Percentiles rank a stretch among this genome's conserved stretches.
phyloP scores from a whole-genome alignment of 2,888 invertebrate species.

The Micropterix aruncella region DNA sequence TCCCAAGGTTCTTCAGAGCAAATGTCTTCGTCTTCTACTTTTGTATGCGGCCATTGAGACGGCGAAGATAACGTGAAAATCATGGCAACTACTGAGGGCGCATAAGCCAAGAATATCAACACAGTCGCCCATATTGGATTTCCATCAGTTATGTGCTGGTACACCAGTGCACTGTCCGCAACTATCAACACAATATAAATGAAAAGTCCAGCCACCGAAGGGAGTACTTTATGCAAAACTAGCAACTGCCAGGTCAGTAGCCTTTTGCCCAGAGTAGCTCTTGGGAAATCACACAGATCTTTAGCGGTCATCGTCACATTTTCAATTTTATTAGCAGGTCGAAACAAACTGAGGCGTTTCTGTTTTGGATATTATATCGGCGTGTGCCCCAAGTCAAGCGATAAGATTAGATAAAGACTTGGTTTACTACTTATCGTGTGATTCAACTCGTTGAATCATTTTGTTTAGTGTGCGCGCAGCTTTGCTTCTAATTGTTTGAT shows the following conservation, averaged over 20 bases:
- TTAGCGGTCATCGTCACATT: background rate
- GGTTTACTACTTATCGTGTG: too few species aligned
- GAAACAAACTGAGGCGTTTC: too few species aligned
- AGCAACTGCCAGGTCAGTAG: conserved; percentile 31
- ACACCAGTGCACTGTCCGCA: conserved; percentile 49
- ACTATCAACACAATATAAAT: conserved; percentile 54
- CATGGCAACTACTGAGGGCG: conserved; percentile 43
- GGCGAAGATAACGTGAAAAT: conserved; percentile 43
- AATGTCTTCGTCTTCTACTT: conserved; percentile 15
- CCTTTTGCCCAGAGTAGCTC: conserved; percentile 28
- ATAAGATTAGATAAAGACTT: too few species aligned
- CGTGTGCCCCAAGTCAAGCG: too few species aligned
- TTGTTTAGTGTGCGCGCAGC: too few species aligned
- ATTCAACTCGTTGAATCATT: too few species aligned
- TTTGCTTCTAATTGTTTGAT: too few species aligned
- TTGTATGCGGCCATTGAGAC: conserved; percentile 38
- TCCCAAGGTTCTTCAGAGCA: conserved; percentile 6
- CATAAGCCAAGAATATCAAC: conserved; percentile 29
- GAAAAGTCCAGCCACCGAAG: conserved; percentile 37
- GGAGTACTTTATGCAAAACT: conserved; percentile 27
- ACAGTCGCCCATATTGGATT: conserved; percentile 35
- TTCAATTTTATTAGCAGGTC: too few species aligned
- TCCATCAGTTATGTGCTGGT: conserved; percentile 45
- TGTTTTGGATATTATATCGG: too few species aligned
- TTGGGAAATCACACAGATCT: conserved; percentile 20